Base-by-base conservation (phyloP, 2,888 invertebrate species). In the Allygus modestus region DNA sequence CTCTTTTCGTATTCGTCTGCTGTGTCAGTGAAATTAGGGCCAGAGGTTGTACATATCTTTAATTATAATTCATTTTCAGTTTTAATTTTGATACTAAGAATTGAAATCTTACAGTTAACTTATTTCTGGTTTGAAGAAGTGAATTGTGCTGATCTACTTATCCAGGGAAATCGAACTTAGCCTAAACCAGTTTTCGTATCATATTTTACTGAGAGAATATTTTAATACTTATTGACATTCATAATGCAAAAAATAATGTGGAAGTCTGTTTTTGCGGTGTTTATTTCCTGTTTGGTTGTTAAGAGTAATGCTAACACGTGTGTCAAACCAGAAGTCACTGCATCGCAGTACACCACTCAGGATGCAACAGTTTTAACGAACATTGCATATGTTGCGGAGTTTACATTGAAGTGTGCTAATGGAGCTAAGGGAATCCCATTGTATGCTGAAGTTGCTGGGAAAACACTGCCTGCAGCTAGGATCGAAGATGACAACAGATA, bases 331-430 rank as follows among this genome's bases (percentile, higher is more conserved):
- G 92, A 95, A 91, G 94, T 95, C 15, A 93, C 93, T 84, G 94
- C 96, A n/a, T 93, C 94, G 82, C 94, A 95, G 0, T 98, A 98
- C 91, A 97, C 98, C 73, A 98, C 98, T 23, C 94, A 95, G 90
- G 99, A 99, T 92, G 97, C 97, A 0, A 97, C 98, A 75, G 94
- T 98, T 86, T 94, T 99, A 15, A 95, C 96, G 87, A 96, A 94
- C 90, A 96, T 98, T 87, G 98, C 97, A 0, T 97, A 97, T 91
- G 95, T 99, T 88, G 94, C 96, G 17, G 97, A 98, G 91, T 98
- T 99, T 91, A 93, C 94, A 12, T 91, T 99, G 65, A 94, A 95
- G 89, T 99, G 99, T 89, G 93, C 92, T 87, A 94, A 94, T 87
- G 92, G 92, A 26, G 91, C 92, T 1, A 93, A 93, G 86, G 94